phyloP scores from a whole-genome alignment of 2,888 invertebrate genomes.

The Resseliella maxima region DNA sequence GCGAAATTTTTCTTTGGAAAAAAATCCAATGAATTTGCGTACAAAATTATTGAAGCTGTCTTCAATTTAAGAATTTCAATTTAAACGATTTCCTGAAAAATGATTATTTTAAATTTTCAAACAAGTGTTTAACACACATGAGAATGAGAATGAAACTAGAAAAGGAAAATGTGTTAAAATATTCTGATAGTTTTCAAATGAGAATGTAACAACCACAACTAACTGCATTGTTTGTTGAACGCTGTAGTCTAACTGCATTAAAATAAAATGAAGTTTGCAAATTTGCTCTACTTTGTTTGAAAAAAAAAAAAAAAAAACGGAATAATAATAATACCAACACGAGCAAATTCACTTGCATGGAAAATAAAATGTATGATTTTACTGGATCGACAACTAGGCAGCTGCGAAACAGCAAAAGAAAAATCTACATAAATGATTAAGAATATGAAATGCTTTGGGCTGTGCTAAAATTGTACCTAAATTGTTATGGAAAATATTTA shows the following conservation, averaged over 20 bases:
- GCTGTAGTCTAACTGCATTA: neutral
- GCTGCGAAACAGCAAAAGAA: neutral
- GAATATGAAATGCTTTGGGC: neutral
- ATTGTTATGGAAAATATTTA: slow-evolving; percentile 22
- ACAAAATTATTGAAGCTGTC: too few species aligned
- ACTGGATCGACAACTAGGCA: slow-evolving; percentile 28
- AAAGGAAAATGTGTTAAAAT: neutral
- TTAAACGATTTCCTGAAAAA: neutral
- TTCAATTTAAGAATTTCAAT: neutral
- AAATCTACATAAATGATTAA: slow-evolving; percentile 39
- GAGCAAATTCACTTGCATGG: neutral
- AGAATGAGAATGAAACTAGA: slow-evolving; percentile 35
- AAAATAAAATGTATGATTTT: slow-evolving; percentile 34
- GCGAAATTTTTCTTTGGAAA: neutral
- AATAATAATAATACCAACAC: slow-evolving; percentile 52
- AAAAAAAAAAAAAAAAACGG: slow-evolving; percentile 5
- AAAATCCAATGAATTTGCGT: neutral
- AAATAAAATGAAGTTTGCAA: neutral
- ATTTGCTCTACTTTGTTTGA: slow-evolving; percentile 27
- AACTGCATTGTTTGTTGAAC: neutral
- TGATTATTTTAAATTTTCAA: neutral
- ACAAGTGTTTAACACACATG: slow-evolving; percentile 34
- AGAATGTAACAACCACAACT: neutral
- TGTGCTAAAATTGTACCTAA: slow-evolving; percentile 16
- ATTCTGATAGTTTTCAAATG: neutral